Evolutionary conservation across 2,797 vertebrate genomes (phyloP).

Genomic region (Cryptoprocta ferox): DNA sequence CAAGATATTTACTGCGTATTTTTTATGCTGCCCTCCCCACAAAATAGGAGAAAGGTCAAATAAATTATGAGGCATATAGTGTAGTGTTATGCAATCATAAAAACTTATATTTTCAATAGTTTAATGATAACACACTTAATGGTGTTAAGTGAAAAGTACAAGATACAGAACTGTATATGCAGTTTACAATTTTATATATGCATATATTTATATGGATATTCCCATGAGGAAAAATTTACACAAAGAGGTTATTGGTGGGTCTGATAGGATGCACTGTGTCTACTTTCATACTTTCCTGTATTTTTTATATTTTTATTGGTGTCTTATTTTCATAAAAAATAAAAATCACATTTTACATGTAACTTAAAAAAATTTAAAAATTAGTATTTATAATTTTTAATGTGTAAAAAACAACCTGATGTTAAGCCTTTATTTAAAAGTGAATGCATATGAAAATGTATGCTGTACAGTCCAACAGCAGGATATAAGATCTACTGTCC

Average conservation of each 20-base stretch:
- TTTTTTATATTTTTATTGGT: background rate
- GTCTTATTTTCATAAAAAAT: constrained; percentile 29
- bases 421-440: constrained; percentile 32
- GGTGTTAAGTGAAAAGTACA: background rate
- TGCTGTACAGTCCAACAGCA: background rate
- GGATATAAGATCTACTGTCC: background rate
- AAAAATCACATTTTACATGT: background rate
- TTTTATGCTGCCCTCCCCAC: background rate
- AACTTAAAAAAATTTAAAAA: background rate
- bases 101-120: constrained; percentile 3
- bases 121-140: background rate
- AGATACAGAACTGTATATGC: background rate
- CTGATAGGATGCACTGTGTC: background rate
- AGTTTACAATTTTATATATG: background rate
- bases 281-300: background rate
- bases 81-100: background rate
- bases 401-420: background rate
- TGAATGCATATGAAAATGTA: constrained; percentile 39
- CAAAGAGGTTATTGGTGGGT: background rate
- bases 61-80: background rate
- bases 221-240: background rate
- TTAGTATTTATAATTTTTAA: background rate
- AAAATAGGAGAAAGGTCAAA: background rate
- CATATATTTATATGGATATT: background rate
- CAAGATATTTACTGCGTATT: background rate